These are phyloP conservation scores for Tenthredo notha DNA, from an alignment of 2,888 invertebrate species.

Conservation along the genomic window DNA sequence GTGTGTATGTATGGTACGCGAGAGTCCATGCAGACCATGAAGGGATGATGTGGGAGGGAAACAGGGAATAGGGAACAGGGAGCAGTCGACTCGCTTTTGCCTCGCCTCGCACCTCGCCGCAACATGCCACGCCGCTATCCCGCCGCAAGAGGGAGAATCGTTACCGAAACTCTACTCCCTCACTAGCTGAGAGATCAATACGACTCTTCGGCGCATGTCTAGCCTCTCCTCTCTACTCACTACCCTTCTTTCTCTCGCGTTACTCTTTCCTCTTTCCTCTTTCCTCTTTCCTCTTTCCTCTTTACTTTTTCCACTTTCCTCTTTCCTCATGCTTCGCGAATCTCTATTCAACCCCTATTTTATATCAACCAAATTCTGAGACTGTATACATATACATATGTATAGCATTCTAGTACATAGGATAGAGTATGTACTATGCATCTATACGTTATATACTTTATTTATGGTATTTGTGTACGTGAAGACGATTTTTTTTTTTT, in stretches of 20 bases:
- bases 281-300: background rate
- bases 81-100: background rate
- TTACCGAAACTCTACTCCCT: slow-evolving; percentile 71
- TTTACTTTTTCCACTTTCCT: slow-evolving; percentile 9
- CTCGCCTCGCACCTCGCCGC: background rate
- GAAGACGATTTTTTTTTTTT: too few species aligned
- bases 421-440: background rate
- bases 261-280: slow-evolving; percentile 32
- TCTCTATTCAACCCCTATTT: slow-evolving; percentile 47
- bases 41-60: slow-evolving; percentile 20
- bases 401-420: background rate
- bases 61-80: slow-evolving; percentile 37
- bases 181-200: slow-evolving; percentile 72
- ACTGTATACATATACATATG: background rate
- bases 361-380: slow-evolving; percentile 1
- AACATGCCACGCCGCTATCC: slow-evolving; percentile 64
- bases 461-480: slow-evolving; percentile 6
- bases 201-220: slow-evolving; percentile 75
- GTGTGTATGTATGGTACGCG: background rate
- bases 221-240: slow-evolving; percentile 32
- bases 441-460: background rate
- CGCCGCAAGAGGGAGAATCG: slow-evolving; percentile 76
- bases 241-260: slow-evolving; percentile 11
- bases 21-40: background rate
- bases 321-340: slow-evolving; percentile 35